phyloP scores from a whole-genome alignment of 2,797 vertebrate species.

The Microctenopoma lineatum region DNA sequence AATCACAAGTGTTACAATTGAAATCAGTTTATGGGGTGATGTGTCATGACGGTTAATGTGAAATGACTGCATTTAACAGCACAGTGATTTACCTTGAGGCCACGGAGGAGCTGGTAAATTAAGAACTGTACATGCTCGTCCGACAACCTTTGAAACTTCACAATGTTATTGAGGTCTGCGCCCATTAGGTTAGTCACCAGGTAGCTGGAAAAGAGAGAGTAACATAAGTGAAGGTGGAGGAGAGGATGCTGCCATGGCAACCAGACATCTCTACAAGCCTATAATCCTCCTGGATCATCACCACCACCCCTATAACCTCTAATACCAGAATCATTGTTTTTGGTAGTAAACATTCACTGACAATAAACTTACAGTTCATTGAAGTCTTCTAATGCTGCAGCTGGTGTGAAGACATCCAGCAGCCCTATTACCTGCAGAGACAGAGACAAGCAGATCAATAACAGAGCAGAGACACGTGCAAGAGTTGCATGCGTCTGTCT shows the following conservation, averaged over 20 bases:
- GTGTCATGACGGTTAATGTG: background rate
- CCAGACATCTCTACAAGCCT: conserved; percentile 46
- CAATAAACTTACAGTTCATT: conserved; percentile 91
- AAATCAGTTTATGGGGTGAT: background rate
- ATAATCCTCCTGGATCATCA: conserved; percentile 22
- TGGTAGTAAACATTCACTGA: conserved; percentile 4
- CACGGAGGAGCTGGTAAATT: conserved; percentile 95
- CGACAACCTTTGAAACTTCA: conserved; percentile 96
- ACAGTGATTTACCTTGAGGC: conserved; percentile 88
- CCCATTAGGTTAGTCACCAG: conserved; percentile 99
- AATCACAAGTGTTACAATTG: background rate
- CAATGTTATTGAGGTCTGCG: conserved; percentile 97
- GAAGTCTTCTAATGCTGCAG: conserved; percentile 91
- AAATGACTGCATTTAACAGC: background rate
- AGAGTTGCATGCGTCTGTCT: conserved; percentile 16
- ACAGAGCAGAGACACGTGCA: conserved; percentile 5
- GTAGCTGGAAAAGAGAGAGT: conserved; percentile 83
- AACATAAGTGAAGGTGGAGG: conserved; percentile 1
- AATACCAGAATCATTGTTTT: conserved; percentile 17
- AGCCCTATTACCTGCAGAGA: conserved; percentile 91
- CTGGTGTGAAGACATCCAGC: conserved; percentile 97
- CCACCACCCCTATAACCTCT: conserved; percentile 7
- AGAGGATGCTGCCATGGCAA: conserved; percentile 54
- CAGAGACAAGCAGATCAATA: conserved; percentile 54
- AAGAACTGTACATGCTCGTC: conserved; percentile 98